Evolutionary conservation across 2,888 invertebrate genomes (phyloP).

Genomic region (Platycheirus rosarum): DNA sequence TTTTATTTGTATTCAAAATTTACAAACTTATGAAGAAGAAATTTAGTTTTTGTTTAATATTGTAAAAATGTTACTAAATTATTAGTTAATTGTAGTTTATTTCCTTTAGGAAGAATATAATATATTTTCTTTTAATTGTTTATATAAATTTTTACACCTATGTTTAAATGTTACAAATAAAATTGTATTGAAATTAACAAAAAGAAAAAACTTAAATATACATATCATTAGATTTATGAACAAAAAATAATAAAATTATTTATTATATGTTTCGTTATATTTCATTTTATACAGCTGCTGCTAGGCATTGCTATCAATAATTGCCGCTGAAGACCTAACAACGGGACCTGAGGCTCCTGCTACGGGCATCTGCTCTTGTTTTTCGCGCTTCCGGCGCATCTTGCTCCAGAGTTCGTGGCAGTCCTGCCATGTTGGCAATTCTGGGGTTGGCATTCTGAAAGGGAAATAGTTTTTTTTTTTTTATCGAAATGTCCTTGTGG

Average conservation of each 20-base stretch:
- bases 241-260: constrained; percentile 53
- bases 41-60: constrained; percentile 5
- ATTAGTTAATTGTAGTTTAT: constrained; percentile 66
- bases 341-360: constrained; percentile 54
- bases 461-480: too few relatives aligned
- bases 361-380: constrained; percentile 81
- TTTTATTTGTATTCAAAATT: constrained; percentile 53
- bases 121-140: constrained; percentile 1
- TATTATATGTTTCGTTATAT: constrained; percentile 59
- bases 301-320: constrained; percentile 64
- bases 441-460: constrained; percentile 90
- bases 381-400: constrained; percentile 93
- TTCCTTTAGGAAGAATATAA: constrained; percentile 58
- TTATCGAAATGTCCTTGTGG: too few relatives aligned
- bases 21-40: constrained; percentile 50
- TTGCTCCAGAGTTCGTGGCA: constrained; percentile 99
- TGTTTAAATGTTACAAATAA: constrained; percentile 57
- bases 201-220: constrained; percentile 49
- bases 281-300: constrained; percentile 64
- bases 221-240: constrained; percentile 7
- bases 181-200: constrained; percentile 56
- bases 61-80: constrained; percentile 56
- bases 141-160: constrained; percentile 67
- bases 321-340: constrained; percentile 44
- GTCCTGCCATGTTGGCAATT: constrained; percentile 97